phyloP scores from a whole-genome alignment of 1,140 invertebrate species.

The Solenopsis invicta region DNA sequence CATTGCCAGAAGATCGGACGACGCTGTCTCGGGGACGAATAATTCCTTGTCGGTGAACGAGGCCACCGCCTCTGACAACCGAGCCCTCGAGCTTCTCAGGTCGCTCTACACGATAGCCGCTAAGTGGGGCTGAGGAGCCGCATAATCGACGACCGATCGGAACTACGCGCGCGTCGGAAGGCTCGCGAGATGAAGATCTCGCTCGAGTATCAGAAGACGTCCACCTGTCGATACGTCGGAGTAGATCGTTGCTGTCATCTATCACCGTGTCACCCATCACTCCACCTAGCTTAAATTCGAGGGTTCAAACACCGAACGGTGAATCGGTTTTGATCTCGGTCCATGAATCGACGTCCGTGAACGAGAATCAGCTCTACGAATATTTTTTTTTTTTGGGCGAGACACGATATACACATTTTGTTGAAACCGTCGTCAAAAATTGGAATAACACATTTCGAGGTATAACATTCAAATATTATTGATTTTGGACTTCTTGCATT shows the following conservation, averaged over 20 bases:
- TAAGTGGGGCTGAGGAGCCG: conserved; percentile 89
- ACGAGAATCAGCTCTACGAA: conserved; percentile 2
- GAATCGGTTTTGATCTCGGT: conserved; percentile 54
- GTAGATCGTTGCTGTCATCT: conserved; percentile 33
- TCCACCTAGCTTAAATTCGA: conserved; percentile 19
- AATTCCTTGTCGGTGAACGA: conserved; percentile 84
- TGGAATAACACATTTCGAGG: too few relatives aligned
- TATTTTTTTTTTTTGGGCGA: neutral
- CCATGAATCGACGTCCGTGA: conserved; percentile 15
- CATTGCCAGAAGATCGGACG: conserved; percentile 72
- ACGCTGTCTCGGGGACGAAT: conserved; percentile 82
- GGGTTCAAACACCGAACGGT: neutral
- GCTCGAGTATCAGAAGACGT: neutral
- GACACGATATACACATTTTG: neutral
- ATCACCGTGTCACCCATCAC: neutral
- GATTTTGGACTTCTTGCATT: neutral
- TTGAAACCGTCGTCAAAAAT: neutral
- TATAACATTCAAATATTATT: neutral
- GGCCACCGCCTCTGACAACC: conserved; percentile 89
- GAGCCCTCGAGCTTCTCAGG: conserved; percentile 93
- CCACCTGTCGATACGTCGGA: conserved; percentile 35
- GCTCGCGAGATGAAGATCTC: conserved; percentile 45
- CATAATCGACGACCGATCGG: conserved; percentile 60
- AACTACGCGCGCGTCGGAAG: conserved; percentile 47
- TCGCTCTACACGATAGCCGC: conserved; percentile 94